Evolutionary conservation across 2,888 invertebrate species (phyloP).

Genomic region (Hirtodrosophila confusa): DNA sequence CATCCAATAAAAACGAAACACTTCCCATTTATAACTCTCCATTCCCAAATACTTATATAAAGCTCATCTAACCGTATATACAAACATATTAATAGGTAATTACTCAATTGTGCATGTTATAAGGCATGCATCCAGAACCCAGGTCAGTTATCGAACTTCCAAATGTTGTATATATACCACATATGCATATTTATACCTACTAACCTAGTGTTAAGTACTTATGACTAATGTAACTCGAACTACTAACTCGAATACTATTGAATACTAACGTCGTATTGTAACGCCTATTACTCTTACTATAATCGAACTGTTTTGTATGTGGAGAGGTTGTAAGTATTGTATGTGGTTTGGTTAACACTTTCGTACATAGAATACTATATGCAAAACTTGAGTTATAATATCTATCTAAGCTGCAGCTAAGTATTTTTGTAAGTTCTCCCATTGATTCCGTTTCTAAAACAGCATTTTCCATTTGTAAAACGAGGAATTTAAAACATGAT

Average conservation of each 20-base stretch:
- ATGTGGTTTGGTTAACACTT: constrained; percentile 27
- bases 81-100: constrained; percentile 54
- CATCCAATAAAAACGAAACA: constrained; percentile 51
- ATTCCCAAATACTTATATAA: constrained; percentile 58
- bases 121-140: constrained; percentile 73
- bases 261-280: constrained; percentile 40
- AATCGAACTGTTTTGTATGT: constrained; percentile 40
- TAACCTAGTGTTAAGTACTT: constrained; percentile 54
- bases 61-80: constrained; percentile 61
- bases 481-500: constrained; percentile 64
- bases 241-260: constrained; percentile 58
- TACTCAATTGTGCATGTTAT: constrained; percentile 62
- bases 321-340: constrained; percentile 51
- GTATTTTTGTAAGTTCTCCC: constrained; percentile 44
- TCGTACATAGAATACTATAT: too few relatives aligned
- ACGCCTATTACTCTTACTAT: constrained; percentile 45
- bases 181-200: constrained; percentile 48
- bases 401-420: constrained; percentile 27
- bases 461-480: constrained; percentile 44
- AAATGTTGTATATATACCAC: constrained; percentile 57
- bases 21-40: constrained; percentile 68
- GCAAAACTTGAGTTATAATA: constrained; percentile 5
- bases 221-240: constrained; percentile 60
- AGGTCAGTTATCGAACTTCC: constrained; percentile 78
- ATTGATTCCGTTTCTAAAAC: constrained; percentile 34